Conservation (phyloP, 2,113 vertebrate species). For the pig (Sus scrofa) region DNA sequence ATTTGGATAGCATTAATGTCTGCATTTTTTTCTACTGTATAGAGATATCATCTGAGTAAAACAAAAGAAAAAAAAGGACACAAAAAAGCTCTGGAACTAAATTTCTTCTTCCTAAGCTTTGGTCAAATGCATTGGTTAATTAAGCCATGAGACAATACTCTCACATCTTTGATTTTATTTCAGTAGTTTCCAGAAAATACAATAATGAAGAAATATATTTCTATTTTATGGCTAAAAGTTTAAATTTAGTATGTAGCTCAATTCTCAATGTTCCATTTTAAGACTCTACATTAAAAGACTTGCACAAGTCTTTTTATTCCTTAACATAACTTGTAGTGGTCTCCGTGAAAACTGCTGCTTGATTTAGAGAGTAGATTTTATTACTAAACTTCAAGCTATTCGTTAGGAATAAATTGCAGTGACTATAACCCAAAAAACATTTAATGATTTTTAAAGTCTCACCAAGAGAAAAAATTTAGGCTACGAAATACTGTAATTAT, state of each 20-base stretch:
- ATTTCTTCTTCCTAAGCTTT: slow-evolving; percentile 22
- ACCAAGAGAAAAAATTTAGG: background rate
- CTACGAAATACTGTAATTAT: background rate
- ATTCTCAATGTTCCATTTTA: slow-evolving; percentile 53
- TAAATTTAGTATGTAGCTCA: slow-evolving; percentile 50
- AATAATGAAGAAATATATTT: slow-evolving; percentile 51
- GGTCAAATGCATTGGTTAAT: background rate
- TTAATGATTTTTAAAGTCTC: background rate
- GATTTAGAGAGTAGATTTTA: slow-evolving; percentile 61
- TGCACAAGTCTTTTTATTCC: slow-evolving; percentile 20
- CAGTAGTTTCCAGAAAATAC: slow-evolving; percentile 42
- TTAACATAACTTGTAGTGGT: background rate
- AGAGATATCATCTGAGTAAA: background rate
- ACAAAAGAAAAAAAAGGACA: background rate
- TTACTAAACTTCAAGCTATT: slow-evolving; percentile 27
- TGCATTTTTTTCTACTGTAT: background rate
- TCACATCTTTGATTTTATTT: slow-evolving; percentile 60
- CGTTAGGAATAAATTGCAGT: background rate
- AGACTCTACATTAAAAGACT: slow-evolving; percentile 13
- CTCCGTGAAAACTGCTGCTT: background rate
- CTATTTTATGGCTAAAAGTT: slow-evolving; percentile 12
- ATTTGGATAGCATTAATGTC: background rate
- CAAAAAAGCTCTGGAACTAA: background rate
- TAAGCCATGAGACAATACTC: slow-evolving; percentile 7
- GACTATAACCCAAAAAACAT: background rate